A percentile compares a stretch with the other conserved stretches of the same genome.
Evolutionary conservation across 1,140 invertebrate genomes (phyloP).

Genomic region (Parapsyche elsis): DNA sequence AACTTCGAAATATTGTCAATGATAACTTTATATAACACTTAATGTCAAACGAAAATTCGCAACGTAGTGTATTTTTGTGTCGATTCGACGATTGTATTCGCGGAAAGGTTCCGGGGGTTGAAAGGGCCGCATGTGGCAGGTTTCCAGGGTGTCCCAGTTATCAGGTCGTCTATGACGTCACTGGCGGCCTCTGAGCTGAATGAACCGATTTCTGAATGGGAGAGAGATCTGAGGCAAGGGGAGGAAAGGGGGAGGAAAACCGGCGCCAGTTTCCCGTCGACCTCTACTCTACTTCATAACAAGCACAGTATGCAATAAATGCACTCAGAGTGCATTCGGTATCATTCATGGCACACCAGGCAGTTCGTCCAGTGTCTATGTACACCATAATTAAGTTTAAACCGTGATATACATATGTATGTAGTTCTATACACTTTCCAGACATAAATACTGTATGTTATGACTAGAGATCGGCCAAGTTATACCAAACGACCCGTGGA

Average conservation of each 20-base stretch:
- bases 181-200: slow-evolving; percentile 35
- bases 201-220: slow-evolving; percentile 41
- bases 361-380: too few relatives aligned
- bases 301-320: not conserved
- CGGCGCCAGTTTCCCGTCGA: not conserved
- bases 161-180: slow-evolving; percentile 33
- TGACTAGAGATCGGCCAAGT: too few relatives aligned
- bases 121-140: slow-evolving; percentile 6
- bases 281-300: not conserved
- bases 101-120: not conserved
- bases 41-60: too few relatives aligned
- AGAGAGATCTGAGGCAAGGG: slow-evolving; percentile 25
- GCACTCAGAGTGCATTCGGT: not conserved
- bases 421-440: too few relatives aligned
- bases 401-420: too few relatives aligned
- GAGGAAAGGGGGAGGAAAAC: not conserved
- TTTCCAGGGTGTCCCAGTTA: slow-evolving; percentile 42
- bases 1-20: too few relatives aligned
- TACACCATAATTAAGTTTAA: too few relatives aligned
- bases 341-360: too few relatives aligned
- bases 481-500: too few relatives aligned
- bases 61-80: not conserved
- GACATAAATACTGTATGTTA: too few relatives aligned
- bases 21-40: too few relatives aligned
- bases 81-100: not conserved